Evolutionary conservation across 2,888 invertebrate species (phyloP).

Genomic region (Syritta pipiens): DNA sequence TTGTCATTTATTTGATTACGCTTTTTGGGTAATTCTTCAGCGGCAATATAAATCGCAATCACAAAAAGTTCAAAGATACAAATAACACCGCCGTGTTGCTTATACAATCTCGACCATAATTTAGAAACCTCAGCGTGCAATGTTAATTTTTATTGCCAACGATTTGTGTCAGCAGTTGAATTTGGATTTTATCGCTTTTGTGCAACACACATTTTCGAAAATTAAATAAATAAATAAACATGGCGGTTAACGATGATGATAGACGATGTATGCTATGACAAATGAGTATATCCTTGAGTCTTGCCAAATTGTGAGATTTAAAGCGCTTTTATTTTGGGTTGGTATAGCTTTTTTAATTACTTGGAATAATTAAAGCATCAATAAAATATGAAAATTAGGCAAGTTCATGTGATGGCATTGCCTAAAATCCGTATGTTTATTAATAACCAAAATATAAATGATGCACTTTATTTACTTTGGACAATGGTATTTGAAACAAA

Average conservation of each 20-base stretch:
- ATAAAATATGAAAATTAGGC: conserved; percentile 1
- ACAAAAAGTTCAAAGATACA: background rate
- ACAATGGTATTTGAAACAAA: too few species aligned
- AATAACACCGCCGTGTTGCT: background rate
- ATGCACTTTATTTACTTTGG: background rate
- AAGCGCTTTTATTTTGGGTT: background rate
- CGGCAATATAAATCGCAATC: background rate
- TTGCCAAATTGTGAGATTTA: conserved; percentile 31
- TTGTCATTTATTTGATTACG: background rate
- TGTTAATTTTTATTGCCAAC: conserved; percentile 52
- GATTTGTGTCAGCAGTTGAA: conserved; percentile 44
- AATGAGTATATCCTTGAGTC: conserved; percentile 30
- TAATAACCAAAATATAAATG: background rate
- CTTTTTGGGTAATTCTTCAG: conserved; percentile 15
- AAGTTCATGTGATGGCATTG: conserved; percentile 7
- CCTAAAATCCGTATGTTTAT: too few species aligned
- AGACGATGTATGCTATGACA: background rate
- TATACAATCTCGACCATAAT: conserved; percentile 31
- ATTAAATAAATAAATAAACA: conserved; percentile 41
- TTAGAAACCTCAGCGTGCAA: conserved; percentile 23
- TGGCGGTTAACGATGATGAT: background rate
- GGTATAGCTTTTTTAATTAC: too few species aligned
- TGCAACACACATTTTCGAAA: conserved; percentile 27
- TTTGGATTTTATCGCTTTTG: conserved; percentile 39
- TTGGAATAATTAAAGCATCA: too few species aligned